These are phyloP conservation scores for Stenotaenia linearis DNA, from an alignment of 2,888 invertebrate genomes.

Conservation along the genomic window DNA sequence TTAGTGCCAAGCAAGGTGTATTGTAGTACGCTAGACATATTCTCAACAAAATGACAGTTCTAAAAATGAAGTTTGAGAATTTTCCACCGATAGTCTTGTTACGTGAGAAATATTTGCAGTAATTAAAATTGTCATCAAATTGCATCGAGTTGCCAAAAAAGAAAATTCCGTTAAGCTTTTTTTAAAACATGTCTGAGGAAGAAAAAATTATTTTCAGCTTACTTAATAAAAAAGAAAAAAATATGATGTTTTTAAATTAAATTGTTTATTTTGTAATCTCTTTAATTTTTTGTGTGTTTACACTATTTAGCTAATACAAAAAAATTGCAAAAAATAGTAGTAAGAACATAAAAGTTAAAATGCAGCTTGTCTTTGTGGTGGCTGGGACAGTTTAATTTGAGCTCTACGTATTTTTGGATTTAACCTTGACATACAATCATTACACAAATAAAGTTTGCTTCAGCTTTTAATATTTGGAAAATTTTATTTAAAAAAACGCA, in stretches of 20 bases:
- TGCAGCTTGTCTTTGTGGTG: background rate
- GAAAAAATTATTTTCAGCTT: background rate
- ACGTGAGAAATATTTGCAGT: background rate
- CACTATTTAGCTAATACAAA: background rate
- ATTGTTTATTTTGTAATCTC: background rate
- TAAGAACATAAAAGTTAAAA: background rate
- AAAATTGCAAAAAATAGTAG: background rate
- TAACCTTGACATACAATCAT: background rate
- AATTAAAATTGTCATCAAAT: background rate
- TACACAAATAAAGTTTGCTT: background rate
- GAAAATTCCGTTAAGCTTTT: background rate
- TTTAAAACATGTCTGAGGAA: background rate
- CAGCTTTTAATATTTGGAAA: background rate
- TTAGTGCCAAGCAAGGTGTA: background rate
- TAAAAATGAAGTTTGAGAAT: background rate
- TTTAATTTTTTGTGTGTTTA: background rate
- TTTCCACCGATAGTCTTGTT: background rate
- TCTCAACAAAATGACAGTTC: background rate
- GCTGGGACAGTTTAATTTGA: constrained; percentile 5
- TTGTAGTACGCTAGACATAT: background rate
- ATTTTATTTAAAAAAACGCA: background rate
- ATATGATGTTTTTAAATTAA: background rate
- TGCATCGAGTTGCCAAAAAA: background rate
- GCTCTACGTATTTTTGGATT: background rate
- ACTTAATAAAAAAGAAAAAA: background rate